Percentiles rank a stretch among this genome's conserved stretches.
Conservation (phyloP, 2,888 invertebrate genomes). For the Amphimallon solstitiale region DNA sequence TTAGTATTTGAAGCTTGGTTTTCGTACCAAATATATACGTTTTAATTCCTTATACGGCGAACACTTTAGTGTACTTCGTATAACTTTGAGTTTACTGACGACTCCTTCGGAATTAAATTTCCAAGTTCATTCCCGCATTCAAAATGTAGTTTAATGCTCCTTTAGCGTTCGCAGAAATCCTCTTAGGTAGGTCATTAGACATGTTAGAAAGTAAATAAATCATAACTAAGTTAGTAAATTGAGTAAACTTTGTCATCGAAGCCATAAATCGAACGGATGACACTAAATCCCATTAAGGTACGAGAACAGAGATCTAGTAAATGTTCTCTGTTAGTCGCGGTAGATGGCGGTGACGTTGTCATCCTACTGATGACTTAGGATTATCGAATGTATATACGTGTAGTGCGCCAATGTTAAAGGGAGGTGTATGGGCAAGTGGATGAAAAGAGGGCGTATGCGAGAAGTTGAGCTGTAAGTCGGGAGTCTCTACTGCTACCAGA, state of each 20-base stretch:
- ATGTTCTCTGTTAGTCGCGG: slow-evolving; percentile 20
- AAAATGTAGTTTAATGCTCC: slow-evolving; percentile 20
- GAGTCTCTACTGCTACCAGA: slow-evolving; percentile 6
- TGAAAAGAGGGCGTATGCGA: slow-evolving; percentile 43
- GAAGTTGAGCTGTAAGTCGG: slow-evolving; percentile 38
- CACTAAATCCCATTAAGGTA: slow-evolving; percentile 57
- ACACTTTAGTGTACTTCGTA: not conserved
- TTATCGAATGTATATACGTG: slow-evolving; percentile 55
- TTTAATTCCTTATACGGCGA: not conserved
- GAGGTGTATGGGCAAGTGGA: slow-evolving; percentile 16
- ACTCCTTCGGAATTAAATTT: slow-evolving; percentile 23
- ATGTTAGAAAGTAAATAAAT: slow-evolving; percentile 44
- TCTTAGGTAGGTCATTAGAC: slow-evolving; percentile 29
- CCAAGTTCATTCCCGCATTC: slow-evolving; percentile 15
- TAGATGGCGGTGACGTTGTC: slow-evolving; percentile 39
- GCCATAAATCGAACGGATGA: slow-evolving; percentile 57
- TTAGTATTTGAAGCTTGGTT: slow-evolving; percentile 9
- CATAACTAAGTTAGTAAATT: slow-evolving; percentile 50
- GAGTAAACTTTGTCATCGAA: slow-evolving; percentile 54
- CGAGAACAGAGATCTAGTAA: slow-evolving; percentile 56
- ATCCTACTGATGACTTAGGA: slow-evolving; percentile 55
- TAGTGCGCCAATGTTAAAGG: slow-evolving; percentile 1
- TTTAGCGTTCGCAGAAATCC: slow-evolving; percentile 11
- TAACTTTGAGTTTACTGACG: slow-evolving; percentile 4
- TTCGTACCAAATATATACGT: not conserved